phyloP scores from a whole-genome alignment of 2,797 vertebrate species.

The Acrocephalus scirpaceus region DNA sequence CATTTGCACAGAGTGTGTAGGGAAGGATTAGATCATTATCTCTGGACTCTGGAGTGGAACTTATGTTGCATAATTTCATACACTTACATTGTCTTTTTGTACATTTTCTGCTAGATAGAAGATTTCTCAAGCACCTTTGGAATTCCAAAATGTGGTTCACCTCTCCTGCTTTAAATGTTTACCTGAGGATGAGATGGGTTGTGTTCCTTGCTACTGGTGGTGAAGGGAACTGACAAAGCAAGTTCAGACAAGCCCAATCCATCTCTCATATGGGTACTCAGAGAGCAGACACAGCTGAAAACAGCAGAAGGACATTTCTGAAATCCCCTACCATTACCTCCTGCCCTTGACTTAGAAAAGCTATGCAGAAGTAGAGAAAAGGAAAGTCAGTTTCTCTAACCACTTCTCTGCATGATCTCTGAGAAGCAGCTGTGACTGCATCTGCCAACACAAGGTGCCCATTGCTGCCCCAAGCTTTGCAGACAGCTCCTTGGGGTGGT shows the following conservation, averaged over 20 bases:
- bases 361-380: not conserved
- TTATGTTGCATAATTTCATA: not conserved
- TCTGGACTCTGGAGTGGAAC: not conserved
- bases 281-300: rapidly evolving
- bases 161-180: not conserved
- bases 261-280: rapidly evolving
- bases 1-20: not conserved
- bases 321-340: not conserved
- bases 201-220: rapidly evolving
- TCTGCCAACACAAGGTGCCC: not conserved
- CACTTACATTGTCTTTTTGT: not conserved
- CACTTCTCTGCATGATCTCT: not conserved
- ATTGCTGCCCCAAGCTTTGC: not conserved
- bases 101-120: not conserved
- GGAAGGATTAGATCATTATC: not conserved
- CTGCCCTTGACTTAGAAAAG: not conserved
- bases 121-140: not conserved
- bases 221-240: not conserved
- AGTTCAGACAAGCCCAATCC: not conserved
- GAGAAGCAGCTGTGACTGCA: not conserved
- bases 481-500: rapidly evolving
- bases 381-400: not conserved
- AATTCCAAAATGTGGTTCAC: not conserved
- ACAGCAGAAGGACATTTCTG: not conserved
- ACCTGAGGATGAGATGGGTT: not conserved